phyloP scores from a whole-genome alignment of 1,140 invertebrate genomes.

The Drosophila arawakana region DNA sequence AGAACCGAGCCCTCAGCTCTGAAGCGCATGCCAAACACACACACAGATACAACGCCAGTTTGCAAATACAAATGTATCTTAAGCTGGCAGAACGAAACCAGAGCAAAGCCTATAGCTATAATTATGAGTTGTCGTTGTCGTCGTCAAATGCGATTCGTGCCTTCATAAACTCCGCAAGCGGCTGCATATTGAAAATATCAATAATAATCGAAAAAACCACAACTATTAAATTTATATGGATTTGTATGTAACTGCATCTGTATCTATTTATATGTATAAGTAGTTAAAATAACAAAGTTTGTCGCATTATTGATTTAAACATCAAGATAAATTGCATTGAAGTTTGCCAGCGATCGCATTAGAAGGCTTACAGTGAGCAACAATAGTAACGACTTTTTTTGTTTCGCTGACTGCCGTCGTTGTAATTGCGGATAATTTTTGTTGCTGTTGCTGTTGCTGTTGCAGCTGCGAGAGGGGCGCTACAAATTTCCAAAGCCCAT shows the following conservation, averaged over 20 bases:
- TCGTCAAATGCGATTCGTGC: slow-evolving; percentile 69
- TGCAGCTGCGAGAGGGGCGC: slow-evolving; percentile 63
- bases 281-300: slow-evolving; percentile 29
- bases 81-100: slow-evolving; percentile 68
- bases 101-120: slow-evolving; percentile 78
- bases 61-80: slow-evolving; percentile 14
- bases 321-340: slow-evolving; percentile 83
- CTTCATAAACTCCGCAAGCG: slow-evolving; percentile 74
- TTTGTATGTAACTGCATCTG: neutral
- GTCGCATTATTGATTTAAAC: slow-evolving; percentile 82
- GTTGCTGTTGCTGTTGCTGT: slow-evolving; percentile 60
- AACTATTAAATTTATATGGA: slow-evolving; percentile 35
- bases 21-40: slow-evolving; percentile 27
- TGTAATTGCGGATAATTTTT: slow-evolving; percentile 82
- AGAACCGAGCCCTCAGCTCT: slow-evolving; percentile 31
- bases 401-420: slow-evolving; percentile 59
- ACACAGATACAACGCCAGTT: neutral
- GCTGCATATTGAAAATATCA: slow-evolving; percentile 73
- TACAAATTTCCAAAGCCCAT: slow-evolving; percentile 80
- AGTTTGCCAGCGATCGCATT: slow-evolving; percentile 53
- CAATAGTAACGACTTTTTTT: slow-evolving; percentile 65
- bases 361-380: slow-evolving; percentile 40
- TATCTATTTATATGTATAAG: slow-evolving; percentile 2
- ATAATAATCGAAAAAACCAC: slow-evolving; percentile 57
- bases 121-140: slow-evolving; percentile 56